phyloP scores from a whole-genome alignment of 2,113 vertebrate species.

The Sprattus sprattus region DNA sequence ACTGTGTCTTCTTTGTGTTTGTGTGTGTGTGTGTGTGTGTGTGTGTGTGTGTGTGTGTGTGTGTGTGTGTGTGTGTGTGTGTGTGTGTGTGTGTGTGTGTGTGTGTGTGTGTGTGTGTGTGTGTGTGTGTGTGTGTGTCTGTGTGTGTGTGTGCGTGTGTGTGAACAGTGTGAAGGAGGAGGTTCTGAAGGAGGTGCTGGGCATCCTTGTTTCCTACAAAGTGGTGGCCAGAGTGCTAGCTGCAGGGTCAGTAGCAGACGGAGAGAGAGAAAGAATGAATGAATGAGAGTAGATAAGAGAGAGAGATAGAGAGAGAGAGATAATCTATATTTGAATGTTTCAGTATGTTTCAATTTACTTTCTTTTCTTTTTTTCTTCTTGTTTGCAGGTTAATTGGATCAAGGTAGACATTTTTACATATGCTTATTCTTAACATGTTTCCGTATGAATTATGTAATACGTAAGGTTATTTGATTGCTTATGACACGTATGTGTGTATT shows the following conservation, averaged over 20 bases:
- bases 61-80: background rate
- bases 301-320: background rate
- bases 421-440: background rate
- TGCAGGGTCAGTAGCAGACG: conserved; percentile 77
- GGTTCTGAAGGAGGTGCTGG: conserved; percentile 83
- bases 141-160: conserved; percentile 25
- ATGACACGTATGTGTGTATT: conserved; percentile 42
- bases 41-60: too few relatives aligned
- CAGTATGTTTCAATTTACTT: background rate
- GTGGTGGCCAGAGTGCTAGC: conserved; percentile 84
- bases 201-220: conserved; percentile 89
- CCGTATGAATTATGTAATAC: background rate
- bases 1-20: background rate
- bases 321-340: background rate
- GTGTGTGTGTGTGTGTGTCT: conserved; percentile 15
- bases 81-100: background rate
- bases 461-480: background rate
- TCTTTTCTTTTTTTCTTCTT: conserved; percentile 15
- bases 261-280: background rate
- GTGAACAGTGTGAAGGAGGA: conserved; percentile 84
- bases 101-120: conserved; percentile 13
- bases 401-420: conserved; percentile 33
- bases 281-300: background rate
- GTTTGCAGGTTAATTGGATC: conserved; percentile 46
- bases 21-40: background rate